Percentiles rank a stretch among this genome's conserved stretches.
Evolutionary conservation across 1,140 invertebrate genomes (phyloP).

Genomic region (Matsumurasca onukii): DNA sequence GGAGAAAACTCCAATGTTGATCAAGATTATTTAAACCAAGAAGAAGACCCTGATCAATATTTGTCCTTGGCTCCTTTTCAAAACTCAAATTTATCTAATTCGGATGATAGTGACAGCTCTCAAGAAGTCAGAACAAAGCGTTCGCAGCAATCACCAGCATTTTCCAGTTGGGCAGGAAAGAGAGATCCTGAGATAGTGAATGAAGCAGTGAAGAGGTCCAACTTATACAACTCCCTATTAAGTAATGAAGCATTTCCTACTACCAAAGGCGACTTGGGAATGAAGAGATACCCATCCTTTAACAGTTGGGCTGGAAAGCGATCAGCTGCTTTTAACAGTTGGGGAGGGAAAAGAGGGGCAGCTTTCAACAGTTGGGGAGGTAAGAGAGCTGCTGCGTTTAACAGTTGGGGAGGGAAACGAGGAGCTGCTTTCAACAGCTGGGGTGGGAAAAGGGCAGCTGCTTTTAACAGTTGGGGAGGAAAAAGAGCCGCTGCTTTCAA

Average conservation of each 20-base stretch:
- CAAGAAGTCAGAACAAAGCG: slow-evolving; percentile 25
- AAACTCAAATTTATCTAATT: too few relatives aligned
- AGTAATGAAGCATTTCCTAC: slow-evolving; percentile 41
- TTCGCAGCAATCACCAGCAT: slow-evolving; percentile 29
- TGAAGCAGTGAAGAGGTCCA: slow-evolving; percentile 36
- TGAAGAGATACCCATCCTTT: slow-evolving; percentile 36
- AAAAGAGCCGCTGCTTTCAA: slow-evolving; percentile 39
- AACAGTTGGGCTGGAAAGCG: slow-evolving; percentile 38
- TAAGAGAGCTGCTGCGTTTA: slow-evolving; percentile 38
- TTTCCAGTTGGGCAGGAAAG: slow-evolving; percentile 39
- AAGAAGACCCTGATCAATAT: background rate
- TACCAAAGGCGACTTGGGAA: slow-evolving; percentile 26
- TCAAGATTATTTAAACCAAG: background rate
- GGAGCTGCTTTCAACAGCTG: slow-evolving; percentile 38
- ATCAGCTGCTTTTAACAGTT: slow-evolving; percentile 39
- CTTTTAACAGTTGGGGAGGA: slow-evolving; percentile 45
- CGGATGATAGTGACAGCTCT: slow-evolving; percentile 28
- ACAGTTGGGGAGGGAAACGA: slow-evolving; percentile 43
- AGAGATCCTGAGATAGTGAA: slow-evolving; percentile 30
- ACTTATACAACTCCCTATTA: slow-evolving; percentile 42
- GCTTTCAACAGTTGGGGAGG: slow-evolving; percentile 30
- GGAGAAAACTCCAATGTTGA: background rate
- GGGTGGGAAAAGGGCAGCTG: slow-evolving; percentile 38
- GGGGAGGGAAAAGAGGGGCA: slow-evolving; percentile 36
- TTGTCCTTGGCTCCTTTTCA: too few relatives aligned